These are phyloP conservation scores for Trachymyrmex septentrionalis DNA, from an alignment of 1,140 invertebrate species.

Conservation along the genomic window DNA sequence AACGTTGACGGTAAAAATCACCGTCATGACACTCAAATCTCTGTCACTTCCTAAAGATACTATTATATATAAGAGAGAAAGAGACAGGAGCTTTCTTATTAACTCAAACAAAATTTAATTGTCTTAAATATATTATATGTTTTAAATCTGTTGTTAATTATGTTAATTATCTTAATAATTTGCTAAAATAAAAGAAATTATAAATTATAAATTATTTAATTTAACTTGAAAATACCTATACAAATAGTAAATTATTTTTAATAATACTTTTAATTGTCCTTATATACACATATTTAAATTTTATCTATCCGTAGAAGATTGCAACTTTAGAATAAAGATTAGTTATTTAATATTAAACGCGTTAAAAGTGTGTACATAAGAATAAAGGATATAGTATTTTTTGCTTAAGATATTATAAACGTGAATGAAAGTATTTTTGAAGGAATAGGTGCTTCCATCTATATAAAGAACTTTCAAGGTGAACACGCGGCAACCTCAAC, in stretches of 20 bases:
- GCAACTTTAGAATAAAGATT: neutral
- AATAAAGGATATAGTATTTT: neutral
- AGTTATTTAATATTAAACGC: conserved; percentile 10
- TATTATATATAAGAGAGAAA: too few species aligned
- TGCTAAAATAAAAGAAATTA: neutral
- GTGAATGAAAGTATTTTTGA: neutral
- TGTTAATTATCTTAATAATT: neutral
- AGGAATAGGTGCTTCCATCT: conserved; percentile 49
- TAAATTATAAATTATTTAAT: neutral
- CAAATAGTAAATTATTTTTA: neutral
- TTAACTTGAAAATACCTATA: neutral
- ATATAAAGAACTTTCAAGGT: conserved; percentile 19
- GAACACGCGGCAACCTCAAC: neutral
- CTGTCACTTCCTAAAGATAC: neutral
- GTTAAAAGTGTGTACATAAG: neutral
- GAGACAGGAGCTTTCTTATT: neutral
- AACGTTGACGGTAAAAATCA: conserved; percentile 4
- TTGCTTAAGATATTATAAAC: neutral
- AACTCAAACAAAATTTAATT: neutral
- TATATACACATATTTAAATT: neutral
- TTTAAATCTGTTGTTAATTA: neutral
- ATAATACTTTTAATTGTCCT: neutral
- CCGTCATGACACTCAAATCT: neutral
- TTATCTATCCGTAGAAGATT: neutral
- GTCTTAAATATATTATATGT: neutral